phyloP scores from a whole-genome alignment of 2,888 invertebrate genomes.

The Reticulitermes lucifugus region DNA sequence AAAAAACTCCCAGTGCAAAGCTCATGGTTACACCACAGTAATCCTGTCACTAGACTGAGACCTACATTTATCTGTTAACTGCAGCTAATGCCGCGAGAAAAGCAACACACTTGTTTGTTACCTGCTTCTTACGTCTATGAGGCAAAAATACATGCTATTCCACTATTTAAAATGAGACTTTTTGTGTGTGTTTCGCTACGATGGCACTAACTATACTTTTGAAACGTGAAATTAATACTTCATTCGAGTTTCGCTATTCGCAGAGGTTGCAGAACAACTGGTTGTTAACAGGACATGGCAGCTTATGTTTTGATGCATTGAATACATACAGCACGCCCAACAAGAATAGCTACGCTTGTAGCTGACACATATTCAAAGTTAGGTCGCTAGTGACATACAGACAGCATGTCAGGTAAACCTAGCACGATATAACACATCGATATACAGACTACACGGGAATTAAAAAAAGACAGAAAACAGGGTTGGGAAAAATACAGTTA shows the following conservation, averaged over 20 bases:
- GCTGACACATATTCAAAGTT: constrained; percentile 15
- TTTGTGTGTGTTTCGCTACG: neutral
- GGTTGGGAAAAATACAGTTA: neutral
- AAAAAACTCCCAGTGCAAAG: too few relatives aligned
- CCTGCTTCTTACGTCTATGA: too few relatives aligned
- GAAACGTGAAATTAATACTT: constrained; percentile 4
- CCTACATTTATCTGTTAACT: too few relatives aligned
- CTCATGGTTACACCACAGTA: too few relatives aligned
- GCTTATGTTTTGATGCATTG: neutral
- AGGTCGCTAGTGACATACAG: constrained; percentile 11
- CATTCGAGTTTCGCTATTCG: neutral
- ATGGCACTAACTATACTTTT: neutral
- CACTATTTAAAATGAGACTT: neutral
- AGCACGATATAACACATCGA: neutral
- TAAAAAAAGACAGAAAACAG: constrained; percentile 1
- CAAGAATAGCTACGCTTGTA: neutral
- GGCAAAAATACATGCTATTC: neutral
- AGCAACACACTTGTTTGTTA: too few relatives aligned
- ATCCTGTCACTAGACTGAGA: too few relatives aligned
- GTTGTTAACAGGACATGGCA: neutral
- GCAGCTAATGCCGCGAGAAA: too few relatives aligned
- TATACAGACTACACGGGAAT: neutral
- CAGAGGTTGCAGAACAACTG: neutral
- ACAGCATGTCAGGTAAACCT: neutral
- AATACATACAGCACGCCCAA: neutral